Evolutionary conservation across 2,113 vertebrate genomes (phyloP).

Genomic region (Leptocoma aspasia): DNA sequence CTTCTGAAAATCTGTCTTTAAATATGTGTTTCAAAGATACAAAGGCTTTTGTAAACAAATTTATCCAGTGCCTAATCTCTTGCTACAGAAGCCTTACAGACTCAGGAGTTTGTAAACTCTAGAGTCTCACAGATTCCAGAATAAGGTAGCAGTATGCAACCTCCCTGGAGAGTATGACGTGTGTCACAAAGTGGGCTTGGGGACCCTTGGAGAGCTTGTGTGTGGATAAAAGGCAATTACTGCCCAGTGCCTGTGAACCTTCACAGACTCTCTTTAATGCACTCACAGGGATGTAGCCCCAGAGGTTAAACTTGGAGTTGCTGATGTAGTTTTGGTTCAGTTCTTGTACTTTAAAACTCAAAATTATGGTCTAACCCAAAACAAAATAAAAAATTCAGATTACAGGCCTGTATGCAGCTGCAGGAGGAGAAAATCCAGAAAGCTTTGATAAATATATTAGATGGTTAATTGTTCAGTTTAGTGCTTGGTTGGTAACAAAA

Average conservation of each 20-base stretch:
- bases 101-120: not conserved
- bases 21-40: not conserved
- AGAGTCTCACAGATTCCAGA: not conserved
- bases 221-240: not conserved
- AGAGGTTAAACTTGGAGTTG: not conserved
- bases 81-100: not conserved
- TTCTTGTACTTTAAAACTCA: not conserved
- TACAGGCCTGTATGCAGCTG: not conserved
- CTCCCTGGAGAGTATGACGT: not conserved
- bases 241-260: not conserved
- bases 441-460: not conserved
- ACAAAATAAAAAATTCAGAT: not conserved
- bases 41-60: not conserved
- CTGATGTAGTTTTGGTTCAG: not conserved
- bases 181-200: not conserved
- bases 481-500: not conserved
- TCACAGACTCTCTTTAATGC: not conserved
- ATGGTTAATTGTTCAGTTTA: conserved; percentile 27
- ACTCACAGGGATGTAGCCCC: not conserved
- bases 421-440: not conserved
- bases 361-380: not conserved
- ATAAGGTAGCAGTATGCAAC: not conserved
- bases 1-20: not conserved
- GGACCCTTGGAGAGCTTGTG: not conserved
- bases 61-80: not conserved